A percentile compares a stretch with the other conserved stretches of the same genome.
Evolutionary conservation across 2,113 vertebrate genomes (phyloP).

Genomic region (Falcunculus frontatus): DNA sequence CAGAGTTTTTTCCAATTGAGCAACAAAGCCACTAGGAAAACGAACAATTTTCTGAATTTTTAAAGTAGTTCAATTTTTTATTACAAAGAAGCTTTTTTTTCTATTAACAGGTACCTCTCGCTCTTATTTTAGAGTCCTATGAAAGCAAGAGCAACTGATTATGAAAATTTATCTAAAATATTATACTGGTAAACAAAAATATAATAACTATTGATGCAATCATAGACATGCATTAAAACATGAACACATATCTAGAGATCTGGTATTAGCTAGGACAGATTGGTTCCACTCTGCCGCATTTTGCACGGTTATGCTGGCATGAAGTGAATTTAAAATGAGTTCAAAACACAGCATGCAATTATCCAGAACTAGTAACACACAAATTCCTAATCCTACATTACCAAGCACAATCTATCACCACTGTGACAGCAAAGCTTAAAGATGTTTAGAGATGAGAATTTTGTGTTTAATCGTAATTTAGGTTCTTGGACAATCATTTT

Average conservation of each 20-base stretch:
- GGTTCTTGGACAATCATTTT: background rate
- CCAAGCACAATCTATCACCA: background rate
- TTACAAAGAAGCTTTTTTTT: background rate
- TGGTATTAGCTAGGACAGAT: background rate
- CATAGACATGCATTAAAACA: background rate
- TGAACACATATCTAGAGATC: background rate
- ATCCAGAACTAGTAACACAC: background rate
- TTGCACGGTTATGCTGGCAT: background rate
- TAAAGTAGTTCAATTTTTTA: background rate
- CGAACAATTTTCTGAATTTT: background rate
- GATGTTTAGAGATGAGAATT: background rate
- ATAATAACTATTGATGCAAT: background rate
- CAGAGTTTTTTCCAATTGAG: background rate
- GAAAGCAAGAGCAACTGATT: background rate
- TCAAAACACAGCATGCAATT: background rate
- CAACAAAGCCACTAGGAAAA: background rate
- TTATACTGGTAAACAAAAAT: background rate
- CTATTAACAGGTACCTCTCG: background rate
- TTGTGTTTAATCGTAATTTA: background rate
- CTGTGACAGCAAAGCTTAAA: background rate
- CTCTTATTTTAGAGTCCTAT: background rate
- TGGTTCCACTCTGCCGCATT: background rate
- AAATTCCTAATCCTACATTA: background rate
- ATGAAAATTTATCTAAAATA: background rate
- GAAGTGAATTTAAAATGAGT: background rate